Evolutionary conservation across 2,888 invertebrate genomes (phyloP), one percentile per base, ranked within the genome.

Genomic region (Epinotia ramella): DNA sequence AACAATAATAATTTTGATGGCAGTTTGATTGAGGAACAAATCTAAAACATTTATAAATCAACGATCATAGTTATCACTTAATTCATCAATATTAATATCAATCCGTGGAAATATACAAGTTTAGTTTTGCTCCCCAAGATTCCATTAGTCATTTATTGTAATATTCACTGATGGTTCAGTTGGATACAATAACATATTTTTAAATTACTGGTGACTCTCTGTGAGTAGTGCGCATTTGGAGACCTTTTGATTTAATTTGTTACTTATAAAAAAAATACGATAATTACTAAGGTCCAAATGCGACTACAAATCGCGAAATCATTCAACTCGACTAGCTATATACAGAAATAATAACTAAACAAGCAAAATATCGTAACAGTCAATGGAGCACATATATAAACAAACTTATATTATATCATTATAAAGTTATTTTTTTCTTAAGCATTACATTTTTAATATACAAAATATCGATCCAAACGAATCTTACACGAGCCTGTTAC

Each of bases 41-140:
- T 86, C 91, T 91, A 92, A 91, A 60, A 77, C 76, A 82, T 84
- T 84, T 78, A 82, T 82, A 84, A 83, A 82, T 81, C 81, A 85
- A 86, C 83, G 81, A 82, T 81, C 77, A 44, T 60, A 79, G 82
- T 81, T 81, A 82, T 84, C 82, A 65, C 70, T 82, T 85, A 76
- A 80, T 80, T 84, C 80, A 83, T 83, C 67, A 88, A 86, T 84
- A 85, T 84, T 82, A 84, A 82, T 80, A 79, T 79, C 77, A 78
- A 80, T 73, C 80, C 73, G 76, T 80, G 78, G 60, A 72, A 72
- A 28, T 82, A 82, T 82, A 86, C 82, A 81, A 78, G 79, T 84
- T 91, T 92, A 92, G 91, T 87, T 92, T 92, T 92, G 91, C 87
- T 91, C 91, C 91, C 88, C 91, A 91, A 91, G 88, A 73, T 80